Conservation (phyloP, 2,888 invertebrate genomes). For the Cepaea hortensis region DNA sequence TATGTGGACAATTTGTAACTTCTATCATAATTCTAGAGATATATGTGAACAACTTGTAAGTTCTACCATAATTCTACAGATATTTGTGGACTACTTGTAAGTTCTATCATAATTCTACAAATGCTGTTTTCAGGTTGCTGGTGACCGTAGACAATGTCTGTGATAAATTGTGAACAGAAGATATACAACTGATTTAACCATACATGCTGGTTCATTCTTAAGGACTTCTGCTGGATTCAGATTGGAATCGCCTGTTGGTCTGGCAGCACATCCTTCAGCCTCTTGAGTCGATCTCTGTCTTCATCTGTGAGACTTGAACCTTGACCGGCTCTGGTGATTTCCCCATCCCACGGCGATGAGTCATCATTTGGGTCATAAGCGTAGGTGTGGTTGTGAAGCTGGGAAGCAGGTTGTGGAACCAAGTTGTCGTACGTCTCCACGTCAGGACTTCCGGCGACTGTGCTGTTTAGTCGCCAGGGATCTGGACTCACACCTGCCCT, state of each 20-base stretch:
- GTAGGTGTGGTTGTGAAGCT: not conserved
- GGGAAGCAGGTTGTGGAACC: not conserved
- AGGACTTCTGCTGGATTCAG: not conserved
- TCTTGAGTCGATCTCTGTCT: slow-evolving; percentile 16
- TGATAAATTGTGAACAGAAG: no score
- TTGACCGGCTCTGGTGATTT: not conserved
- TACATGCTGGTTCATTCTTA: no score
- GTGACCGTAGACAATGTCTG: no score
- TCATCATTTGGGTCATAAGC: slow-evolving; percentile 44
- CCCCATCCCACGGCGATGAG: slow-evolving; percentile 28
- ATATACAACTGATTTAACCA: no score
- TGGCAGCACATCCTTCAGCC: slow-evolving; percentile 37
- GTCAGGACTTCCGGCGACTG: slow-evolving; percentile 33
- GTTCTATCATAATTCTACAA: no score
- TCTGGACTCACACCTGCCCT: not conserved
- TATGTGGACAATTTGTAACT: no score
- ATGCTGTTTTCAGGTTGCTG: no score
- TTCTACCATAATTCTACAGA: no score
- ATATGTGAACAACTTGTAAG: no score
- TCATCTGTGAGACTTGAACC: not conserved
- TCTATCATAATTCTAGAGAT: no score
- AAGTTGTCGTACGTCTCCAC: slow-evolving; percentile 31
- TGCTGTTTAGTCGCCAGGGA: slow-evolving; percentile 30
- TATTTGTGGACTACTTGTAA: no score
- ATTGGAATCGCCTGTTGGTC: slow-evolving; percentile 44